phyloP scores from a whole-genome alignment of 2,888 invertebrate genomes.

The Mesodorylaimus sp. region DNA sequence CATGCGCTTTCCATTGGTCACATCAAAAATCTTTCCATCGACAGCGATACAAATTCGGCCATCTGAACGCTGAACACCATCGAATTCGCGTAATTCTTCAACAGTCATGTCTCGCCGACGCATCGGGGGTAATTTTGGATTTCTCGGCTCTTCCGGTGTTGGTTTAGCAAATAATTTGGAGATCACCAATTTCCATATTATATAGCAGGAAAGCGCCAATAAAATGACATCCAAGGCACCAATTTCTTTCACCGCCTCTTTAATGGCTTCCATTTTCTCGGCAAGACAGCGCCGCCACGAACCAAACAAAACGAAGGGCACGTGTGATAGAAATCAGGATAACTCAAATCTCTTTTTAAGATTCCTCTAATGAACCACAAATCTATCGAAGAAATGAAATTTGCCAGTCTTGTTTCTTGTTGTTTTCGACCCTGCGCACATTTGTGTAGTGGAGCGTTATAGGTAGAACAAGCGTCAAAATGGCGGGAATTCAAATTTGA shows the following conservation, averaged over 20 bases:
- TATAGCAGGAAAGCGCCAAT: background rate
- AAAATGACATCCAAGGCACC: background rate
- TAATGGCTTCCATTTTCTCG: background rate
- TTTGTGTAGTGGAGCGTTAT: too few species aligned
- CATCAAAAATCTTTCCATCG: slow-evolving; percentile 85
- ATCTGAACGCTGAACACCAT: slow-evolving; percentile 55
- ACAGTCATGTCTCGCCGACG: slow-evolving; percentile 76
- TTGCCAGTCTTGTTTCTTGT: too few species aligned
- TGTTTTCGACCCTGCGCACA: too few species aligned
- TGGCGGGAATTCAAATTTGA: too few species aligned
- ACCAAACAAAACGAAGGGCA: too few species aligned
- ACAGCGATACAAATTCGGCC: slow-evolving; percentile 75
- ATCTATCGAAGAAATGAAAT: too few species aligned
- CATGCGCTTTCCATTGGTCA: slow-evolving; percentile 66
- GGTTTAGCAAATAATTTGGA: background rate
- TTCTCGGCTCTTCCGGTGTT: background rate
- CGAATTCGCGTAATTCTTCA: slow-evolving; percentile 62
- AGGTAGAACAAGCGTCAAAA: too few species aligned
- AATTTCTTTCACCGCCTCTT: background rate
- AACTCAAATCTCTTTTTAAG: too few species aligned
- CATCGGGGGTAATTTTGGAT: slow-evolving; percentile 46
- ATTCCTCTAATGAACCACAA: too few species aligned
- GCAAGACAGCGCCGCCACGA: background rate
- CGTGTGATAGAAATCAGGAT: too few species aligned
- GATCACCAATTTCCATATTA: background rate